Evolutionary conservation across 2,797 vertebrate genomes (phyloP), one percentile per base, ranked within the genome.

Genomic region (Alectoris magna): DNA sequence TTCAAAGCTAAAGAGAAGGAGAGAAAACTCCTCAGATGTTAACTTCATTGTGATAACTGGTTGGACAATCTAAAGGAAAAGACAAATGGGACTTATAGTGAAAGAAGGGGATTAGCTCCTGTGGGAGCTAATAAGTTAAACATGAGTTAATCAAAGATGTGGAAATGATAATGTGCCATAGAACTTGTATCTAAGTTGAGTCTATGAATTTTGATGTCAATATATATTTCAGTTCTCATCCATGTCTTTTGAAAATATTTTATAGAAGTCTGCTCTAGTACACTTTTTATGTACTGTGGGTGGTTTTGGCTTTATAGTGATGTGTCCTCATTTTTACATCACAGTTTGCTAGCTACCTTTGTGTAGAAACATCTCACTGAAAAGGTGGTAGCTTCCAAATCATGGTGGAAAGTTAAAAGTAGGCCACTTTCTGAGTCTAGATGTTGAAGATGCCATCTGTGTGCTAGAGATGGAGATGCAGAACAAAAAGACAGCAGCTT

Each of bases 81-180:
- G 31, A 48, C 1, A 0, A 43, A 14, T 39, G 36, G 3, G 36
- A 60, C 53, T 70, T 39, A 34, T 4, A 49, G 34, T 82, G 26
- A n/a, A 14, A 67, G 11, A 75, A 53, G 10, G 5, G 8, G 1
- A 21, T 88, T 74, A 53, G 6, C 2, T 78, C 15, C 74, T 48
- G 31, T 0, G 2, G 24, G 18, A 53, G n/a, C 29, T 34, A 34
- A 34, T 34, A 6, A 21, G 34, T 38, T 22, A 26, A 75, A 36
- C 39, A 75, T 2, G 22, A 41, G 18, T 7, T 22, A 46, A 9
- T 36, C 62, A 27, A 48, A 68, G 19, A 39, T 34, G 19, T 27
- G 43, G 15, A 29, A 56, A 48, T 26, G 11, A 55, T 49, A 15
- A 70, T 7, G 6, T 60, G 22, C 22, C 63, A 74, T 4, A 26